Evolutionary conservation across 2,113 vertebrate species (phyloP).

Genomic region (Tetrao urogallus): DNA sequence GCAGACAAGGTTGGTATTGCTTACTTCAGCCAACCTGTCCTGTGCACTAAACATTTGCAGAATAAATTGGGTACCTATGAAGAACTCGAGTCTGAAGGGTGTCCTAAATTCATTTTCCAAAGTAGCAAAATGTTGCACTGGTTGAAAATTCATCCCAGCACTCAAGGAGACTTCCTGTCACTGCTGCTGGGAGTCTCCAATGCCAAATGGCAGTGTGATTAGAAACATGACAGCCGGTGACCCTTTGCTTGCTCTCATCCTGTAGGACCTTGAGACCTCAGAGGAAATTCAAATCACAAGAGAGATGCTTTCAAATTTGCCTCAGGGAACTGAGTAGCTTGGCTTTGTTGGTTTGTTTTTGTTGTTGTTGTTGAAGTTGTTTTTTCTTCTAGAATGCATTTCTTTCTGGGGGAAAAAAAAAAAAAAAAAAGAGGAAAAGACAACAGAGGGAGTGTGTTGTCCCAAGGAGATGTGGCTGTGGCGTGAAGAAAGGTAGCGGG

Average conservation of each 20-base stretch:
- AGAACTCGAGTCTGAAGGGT: not conserved
- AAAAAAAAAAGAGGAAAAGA: not conserved
- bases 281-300: conserved; percentile 11
- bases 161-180: conserved; percentile 2
- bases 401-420: not conserved
- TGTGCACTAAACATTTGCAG: accelerated
- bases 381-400: not conserved
- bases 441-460: not conserved
- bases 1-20: not conserved
- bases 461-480: not conserved
- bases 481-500: not conserved
- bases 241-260: not conserved
- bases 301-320: not conserved
- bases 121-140: not conserved
- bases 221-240: conserved; percentile 30
- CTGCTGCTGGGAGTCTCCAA: not conserved
- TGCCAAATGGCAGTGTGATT: not conserved
- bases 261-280: conserved; percentile 32
- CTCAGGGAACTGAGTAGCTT: not conserved
- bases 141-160: not conserved
- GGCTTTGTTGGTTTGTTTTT: not conserved
- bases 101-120: not conserved
- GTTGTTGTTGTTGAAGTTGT: too few species aligned
- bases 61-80: not conserved
- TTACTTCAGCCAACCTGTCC: not conserved